These are phyloP conservation scores for Platycercus adscitus DNA, from an alignment of 2,113 vertebrate genomes.

Conservation along the genomic window DNA sequence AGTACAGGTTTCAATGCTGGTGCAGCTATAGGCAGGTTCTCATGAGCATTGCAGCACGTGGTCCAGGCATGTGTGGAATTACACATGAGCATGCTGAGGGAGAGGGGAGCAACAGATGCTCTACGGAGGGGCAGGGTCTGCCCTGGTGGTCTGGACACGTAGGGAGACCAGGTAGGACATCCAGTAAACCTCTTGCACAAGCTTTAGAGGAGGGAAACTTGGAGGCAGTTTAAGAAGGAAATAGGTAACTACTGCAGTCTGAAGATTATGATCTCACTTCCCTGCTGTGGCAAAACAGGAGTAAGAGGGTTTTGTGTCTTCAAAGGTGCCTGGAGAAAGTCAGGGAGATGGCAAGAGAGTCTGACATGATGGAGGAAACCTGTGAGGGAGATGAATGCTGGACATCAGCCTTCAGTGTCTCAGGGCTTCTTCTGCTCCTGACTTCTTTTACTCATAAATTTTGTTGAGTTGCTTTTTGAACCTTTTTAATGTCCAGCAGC, in stretches of 20 bases:
- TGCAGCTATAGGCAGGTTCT: neutral
- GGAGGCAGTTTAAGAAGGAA: neutral
- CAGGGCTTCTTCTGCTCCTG: neutral
- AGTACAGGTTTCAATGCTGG: neutral
- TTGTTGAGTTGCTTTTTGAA: neutral
- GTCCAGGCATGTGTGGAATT: neutral
- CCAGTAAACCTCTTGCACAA: neutral
- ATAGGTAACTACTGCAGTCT: neutral
- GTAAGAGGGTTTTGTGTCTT: neutral
- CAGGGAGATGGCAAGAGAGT: neutral
- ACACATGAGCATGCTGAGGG: neutral
- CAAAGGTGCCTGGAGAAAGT: neutral
- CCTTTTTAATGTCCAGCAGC: neutral
- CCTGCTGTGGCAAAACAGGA: neutral
- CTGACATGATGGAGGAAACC: fast-evolving
- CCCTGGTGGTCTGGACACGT: neutral
- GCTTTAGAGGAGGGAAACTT: neutral
- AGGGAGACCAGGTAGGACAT: neutral
- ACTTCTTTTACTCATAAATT: neutral
- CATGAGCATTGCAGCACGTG: neutral
- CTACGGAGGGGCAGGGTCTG: fast-evolving
- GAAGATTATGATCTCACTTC: neutral
- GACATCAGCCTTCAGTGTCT: neutral
- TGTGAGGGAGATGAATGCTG: neutral
- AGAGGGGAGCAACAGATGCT: neutral